phyloP scores from a whole-genome alignment of 1,140 invertebrate species.

The Meloidogyne hapla region DNA sequence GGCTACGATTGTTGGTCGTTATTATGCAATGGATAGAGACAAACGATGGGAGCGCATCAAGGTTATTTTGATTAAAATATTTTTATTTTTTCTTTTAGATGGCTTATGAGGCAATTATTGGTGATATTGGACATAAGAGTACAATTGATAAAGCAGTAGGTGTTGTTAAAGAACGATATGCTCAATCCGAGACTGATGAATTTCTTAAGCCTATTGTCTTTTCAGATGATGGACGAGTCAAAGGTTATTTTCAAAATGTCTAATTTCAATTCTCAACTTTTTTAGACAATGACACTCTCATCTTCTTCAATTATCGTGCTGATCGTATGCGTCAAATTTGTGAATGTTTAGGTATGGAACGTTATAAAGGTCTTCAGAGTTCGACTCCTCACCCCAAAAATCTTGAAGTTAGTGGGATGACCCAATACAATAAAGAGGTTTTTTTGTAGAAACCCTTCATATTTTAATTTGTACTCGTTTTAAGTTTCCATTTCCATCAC shows the following conservation, averaged over 20 bases:
- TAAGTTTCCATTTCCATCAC: conserved; percentile 64
- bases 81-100: conserved; percentile 53
- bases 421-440: conserved; percentile 67
- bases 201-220: conserved; percentile 67
- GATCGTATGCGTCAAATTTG: conserved; percentile 67
- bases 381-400: conserved; percentile 59
- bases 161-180: conserved; percentile 61
- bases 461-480: not conserved
- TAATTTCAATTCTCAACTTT: not conserved
- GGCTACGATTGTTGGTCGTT: conserved; percentile 66
- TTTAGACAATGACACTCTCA: conserved; percentile 66
- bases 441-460: not conserved
- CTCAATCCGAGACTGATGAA: conserved; percentile 65
- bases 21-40: conserved; percentile 69
- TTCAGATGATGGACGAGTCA: conserved; percentile 61
- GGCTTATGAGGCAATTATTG: conserved; percentile 67
- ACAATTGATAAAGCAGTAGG: conserved; percentile 58
- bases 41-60: conserved; percentile 49
- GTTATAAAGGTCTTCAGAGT: conserved; percentile 64
- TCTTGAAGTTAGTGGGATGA: conserved; percentile 64
- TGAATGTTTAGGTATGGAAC: conserved; percentile 65
- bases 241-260: conserved; percentile 46
- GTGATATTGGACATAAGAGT: conserved; percentile 64
- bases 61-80: conserved; percentile 64
- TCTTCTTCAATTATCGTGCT: conserved; percentile 68